A percentile compares a stretch with the other conserved stretches of the same genome.
Conservation (phyloP, 2,113 vertebrate genomes). For the Bubalus kerabau region DNA sequence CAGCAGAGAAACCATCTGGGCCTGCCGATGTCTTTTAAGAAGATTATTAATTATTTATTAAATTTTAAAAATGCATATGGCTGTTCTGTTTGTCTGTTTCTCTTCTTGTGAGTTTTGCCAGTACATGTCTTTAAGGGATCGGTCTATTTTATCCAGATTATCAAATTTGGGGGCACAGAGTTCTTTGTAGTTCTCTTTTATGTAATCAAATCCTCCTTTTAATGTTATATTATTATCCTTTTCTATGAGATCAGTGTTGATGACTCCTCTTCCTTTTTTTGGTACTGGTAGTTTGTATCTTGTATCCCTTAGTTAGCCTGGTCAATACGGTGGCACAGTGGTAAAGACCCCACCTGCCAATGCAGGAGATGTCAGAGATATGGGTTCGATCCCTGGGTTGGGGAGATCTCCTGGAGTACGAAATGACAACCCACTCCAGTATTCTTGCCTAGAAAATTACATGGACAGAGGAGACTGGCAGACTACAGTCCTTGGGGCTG, state of each 20-base stretch:
- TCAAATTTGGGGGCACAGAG: background rate
- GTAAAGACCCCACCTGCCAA: background rate
- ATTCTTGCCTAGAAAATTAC: background rate
- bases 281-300: background rate
- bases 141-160: background rate
- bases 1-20: background rate
- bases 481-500: background rate
- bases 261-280: background rate
- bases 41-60: background rate
- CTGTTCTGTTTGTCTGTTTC: background rate
- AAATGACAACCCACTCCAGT: background rate
- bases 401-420: background rate
- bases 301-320: background rate
- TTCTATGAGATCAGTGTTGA: background rate
- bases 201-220: background rate
- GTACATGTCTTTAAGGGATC: background rate
- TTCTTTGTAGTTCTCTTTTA: background rate
- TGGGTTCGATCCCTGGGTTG: background rate
- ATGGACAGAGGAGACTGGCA: background rate
- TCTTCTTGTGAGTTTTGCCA: background rate
- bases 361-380: background rate
- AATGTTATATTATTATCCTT: background rate
- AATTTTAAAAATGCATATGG: background rate
- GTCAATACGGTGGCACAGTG: background rate
- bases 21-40: background rate